Base-by-base conservation (phyloP, 2,888 invertebrate genomes). In the Diploptera punctata region DNA sequence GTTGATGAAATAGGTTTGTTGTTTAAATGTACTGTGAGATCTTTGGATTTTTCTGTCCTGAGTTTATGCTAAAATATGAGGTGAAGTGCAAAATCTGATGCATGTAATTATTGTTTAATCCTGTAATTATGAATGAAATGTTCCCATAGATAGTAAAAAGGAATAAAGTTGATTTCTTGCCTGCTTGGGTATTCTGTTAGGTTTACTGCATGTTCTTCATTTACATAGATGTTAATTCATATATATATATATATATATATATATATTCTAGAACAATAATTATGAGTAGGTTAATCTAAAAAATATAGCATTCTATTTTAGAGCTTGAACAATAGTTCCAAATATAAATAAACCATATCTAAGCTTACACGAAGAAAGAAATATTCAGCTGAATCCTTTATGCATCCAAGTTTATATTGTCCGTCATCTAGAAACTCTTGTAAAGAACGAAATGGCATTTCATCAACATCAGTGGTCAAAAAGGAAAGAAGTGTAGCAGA, bases 331-430 rank as follows among this genome's bases (percentile, higher is more conserved):
- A 38, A 9, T 9, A 38, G 7, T 38, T 5, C 13, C 13, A 9
- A 9, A 38, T 38, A 9, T 38, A 38, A 38, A 38, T 9, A 38
- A 9, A 13, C 7, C 13, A 38, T 9, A 38, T n/a, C 10, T 47
- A 33, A 47, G n/a, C 47, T 47, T 47, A 47, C 47, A 47, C 47
- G 47, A 47, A 47, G 47, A 47, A n/a, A 47, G n/a, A 10, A 47
- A 4, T 13, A 47, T 47, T 47, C 47, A 13, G 47, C 47, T 13
- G 47, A 47, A 47, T 47, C n/a, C 3, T 47, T 47, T 10, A 47
- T 3, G 18, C 47, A 47, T 47, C 47, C 47, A n/a, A 47, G 18
- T 47, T 47, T 47, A n/a, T 13, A 47, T 10, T 47, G 9, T 13
- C 47, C 47, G 4, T 4, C 47, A n/a, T 47, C 47, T 13, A 47